phyloP scores from a whole-genome alignment of 2,888 invertebrate species.

The Caenorhabditis panamensis region DNA sequence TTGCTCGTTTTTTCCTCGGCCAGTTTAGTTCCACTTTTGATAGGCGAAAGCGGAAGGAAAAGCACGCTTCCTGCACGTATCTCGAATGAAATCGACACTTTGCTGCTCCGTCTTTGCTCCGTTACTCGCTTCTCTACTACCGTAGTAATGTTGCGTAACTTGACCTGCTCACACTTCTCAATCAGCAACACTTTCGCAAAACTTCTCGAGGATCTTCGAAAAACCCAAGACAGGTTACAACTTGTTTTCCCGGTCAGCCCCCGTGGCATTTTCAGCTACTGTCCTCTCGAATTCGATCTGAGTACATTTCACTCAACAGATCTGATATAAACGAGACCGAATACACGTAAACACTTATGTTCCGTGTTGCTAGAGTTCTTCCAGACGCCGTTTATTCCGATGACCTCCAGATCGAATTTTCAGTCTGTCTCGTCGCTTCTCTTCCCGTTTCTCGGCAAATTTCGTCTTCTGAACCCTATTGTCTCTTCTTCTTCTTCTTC shows the following conservation, averaged over 20 bases:
- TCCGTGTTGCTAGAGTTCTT: not conserved
- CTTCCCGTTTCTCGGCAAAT: not conserved
- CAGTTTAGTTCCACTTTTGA: slow-evolving; percentile 18
- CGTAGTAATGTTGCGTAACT: slow-evolving; percentile 9
- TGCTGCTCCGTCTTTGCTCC: not conserved
- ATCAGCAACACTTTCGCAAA: too few relatives aligned
- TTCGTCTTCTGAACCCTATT: not conserved
- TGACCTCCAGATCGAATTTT: not conserved
- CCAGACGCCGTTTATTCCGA: not conserved
- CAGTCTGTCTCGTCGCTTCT: not conserved
- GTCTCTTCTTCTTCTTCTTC: not conserved
- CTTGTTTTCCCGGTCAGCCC: too few relatives aligned
- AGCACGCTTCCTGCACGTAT: slow-evolving; percentile 16
- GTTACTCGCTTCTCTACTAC: not conserved
- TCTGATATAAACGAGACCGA: too few relatives aligned
- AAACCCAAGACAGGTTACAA: too few relatives aligned
- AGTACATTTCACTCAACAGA: too few relatives aligned
- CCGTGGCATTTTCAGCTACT: too few relatives aligned
- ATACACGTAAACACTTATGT: too few relatives aligned
- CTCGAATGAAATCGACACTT: slow-evolving; percentile 20
- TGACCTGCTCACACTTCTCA: not conserved
- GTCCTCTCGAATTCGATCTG: too few relatives aligned
- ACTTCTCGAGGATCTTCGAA: too few relatives aligned
- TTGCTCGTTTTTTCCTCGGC: not conserved
- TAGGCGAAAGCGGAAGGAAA: slow-evolving; percentile 14